A percentile compares a stretch with the other conserved stretches of the same genome.
These are phyloP conservation scores for Ophion obscuratus DNA, from an alignment of 2,888 invertebrate genomes.

Conservation along the genomic window DNA sequence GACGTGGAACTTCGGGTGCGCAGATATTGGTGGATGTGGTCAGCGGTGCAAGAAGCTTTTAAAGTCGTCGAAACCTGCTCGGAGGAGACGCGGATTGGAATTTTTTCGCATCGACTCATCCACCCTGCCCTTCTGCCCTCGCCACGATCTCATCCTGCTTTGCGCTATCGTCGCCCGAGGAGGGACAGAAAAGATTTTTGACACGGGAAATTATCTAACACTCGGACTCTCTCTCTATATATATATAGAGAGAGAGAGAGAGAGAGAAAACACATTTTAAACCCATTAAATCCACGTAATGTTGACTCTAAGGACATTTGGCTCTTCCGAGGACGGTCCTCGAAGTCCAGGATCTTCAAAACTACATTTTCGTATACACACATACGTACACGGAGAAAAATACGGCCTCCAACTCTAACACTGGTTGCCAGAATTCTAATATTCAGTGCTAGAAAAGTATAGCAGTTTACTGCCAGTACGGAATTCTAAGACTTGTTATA, in stretches of 20 bases:
- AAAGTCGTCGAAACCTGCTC: constrained; percentile 56
- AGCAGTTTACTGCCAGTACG: too few species aligned
- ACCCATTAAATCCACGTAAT: neutral
- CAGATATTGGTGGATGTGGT: constrained; percentile 50
- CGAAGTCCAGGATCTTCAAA: neutral
- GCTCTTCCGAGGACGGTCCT: neutral
- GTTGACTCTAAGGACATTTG: neutral
- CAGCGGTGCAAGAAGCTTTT: constrained; percentile 43
- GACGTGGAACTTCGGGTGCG: neutral
- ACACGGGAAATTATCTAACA: constrained; percentile 80
- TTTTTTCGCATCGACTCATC: constrained; percentile 57
- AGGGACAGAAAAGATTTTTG: constrained; percentile 74
- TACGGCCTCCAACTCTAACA: too few species aligned
- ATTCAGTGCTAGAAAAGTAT: too few species aligned
- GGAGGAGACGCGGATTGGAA: constrained; percentile 52
- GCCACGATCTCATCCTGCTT: neutral
- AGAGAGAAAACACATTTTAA: neutral
- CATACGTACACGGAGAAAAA: neutral
- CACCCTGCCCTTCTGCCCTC: constrained; percentile 15
- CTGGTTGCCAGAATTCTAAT: too few species aligned
- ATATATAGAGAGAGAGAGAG: too few species aligned
- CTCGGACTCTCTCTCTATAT: constrained; percentile 55
- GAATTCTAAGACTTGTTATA: too few species aligned
- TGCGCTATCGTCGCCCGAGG: constrained; percentile 34
- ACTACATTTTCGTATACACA: neutral